Evolutionary conservation across 2,888 invertebrate genomes (phyloP), one percentile per base, ranked within the genome.

Genomic region (Mythimna albipuncta): DNA sequence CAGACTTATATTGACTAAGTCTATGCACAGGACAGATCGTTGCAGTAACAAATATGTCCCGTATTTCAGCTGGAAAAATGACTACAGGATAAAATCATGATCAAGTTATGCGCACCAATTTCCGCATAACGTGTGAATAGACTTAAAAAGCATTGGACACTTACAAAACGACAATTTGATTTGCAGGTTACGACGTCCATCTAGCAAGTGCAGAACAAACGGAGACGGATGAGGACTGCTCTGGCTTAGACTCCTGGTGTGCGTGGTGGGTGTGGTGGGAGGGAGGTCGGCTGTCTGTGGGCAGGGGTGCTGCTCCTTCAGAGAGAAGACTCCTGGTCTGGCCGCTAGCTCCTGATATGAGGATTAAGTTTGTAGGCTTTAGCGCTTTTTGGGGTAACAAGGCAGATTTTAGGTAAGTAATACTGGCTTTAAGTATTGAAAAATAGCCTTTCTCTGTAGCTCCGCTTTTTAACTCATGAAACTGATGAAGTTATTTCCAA

Each of bases 231-330:
- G 97, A 97, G 0, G 96, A 96, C 79, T 96, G 96, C 41, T 86
- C 93, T 0, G 91, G 93, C 0, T 84, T 96, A 76, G 91, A 89
- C 47, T 93, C 96, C 0, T 97, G 97, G 96, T 96, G 97, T 75
- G 97, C 97, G 0, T 97, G 97, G 94, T 97, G 97, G 97, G 95
- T 97, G n/a, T 97, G 97, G 91, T 97, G 97, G 97, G 97, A 97
- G 74, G 96, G 97, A 0, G 97, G 97, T 0, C 91, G 95, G 13
- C 90, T 97, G 21, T 94, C 96, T 0, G 97, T 97, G 19, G 97
- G 97, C 0, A 91, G 94, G 6, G 97, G 97, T 0, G 96, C 97
- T 0, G 93, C 95, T 0, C 96, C 97, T 0, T 93, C 96, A 0
- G 97, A 97, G 81, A 91, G 97, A 35, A 94, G 97, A 6, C 92